A percentile compares a stretch with the other conserved stretches of the same genome.
phyloP scores from a whole-genome alignment of 2,113 vertebrate species.

The Sapayoa aenigma region DNA sequence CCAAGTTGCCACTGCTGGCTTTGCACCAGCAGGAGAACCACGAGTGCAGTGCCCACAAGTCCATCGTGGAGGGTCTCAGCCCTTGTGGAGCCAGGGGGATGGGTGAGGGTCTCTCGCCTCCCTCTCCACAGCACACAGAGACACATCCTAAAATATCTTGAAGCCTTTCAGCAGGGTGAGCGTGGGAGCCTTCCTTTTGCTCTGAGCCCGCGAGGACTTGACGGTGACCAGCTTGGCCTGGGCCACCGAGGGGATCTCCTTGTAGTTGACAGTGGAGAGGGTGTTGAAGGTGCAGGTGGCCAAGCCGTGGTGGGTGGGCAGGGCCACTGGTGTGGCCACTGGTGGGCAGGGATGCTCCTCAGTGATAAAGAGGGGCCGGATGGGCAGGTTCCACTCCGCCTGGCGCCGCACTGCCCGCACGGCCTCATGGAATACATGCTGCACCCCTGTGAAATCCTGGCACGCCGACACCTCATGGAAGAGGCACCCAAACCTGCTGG shows the following conservation, averaged over 20 bases:
- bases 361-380: slow-evolving; percentile 77
- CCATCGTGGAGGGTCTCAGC: background rate
- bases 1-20: background rate
- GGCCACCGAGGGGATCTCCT: slow-evolving; percentile 87
- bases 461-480: slow-evolving; percentile 89
- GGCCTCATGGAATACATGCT: slow-evolving; percentile 82
- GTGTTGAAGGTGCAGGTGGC: slow-evolving; percentile 75
- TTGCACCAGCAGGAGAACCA: accelerated
- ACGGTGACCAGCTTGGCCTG: slow-evolving; percentile 91
- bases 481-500: slow-evolving; percentile 76
- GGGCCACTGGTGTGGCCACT: slow-evolving; percentile 4
- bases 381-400: slow-evolving; percentile 26
- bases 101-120: background rate
- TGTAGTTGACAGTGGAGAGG: slow-evolving; percentile 78
- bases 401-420: slow-evolving; percentile 79
- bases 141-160: slow-evolving; percentile 83
- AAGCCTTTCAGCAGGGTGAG: slow-evolving; percentile 91
- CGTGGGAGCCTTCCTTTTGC: slow-evolving; percentile 87
- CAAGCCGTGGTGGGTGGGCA: slow-evolving; percentile 65
- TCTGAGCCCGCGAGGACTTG: slow-evolving; percentile 89
- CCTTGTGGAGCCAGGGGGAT: accelerated
- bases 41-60: background rate
- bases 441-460: slow-evolving; percentile 81
- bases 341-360: slow-evolving; percentile 76
- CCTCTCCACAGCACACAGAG: background rate